Evolutionary conservation across 2,888 invertebrate genomes (phyloP).

Genomic region (Nemapogon koenigi): DNA sequence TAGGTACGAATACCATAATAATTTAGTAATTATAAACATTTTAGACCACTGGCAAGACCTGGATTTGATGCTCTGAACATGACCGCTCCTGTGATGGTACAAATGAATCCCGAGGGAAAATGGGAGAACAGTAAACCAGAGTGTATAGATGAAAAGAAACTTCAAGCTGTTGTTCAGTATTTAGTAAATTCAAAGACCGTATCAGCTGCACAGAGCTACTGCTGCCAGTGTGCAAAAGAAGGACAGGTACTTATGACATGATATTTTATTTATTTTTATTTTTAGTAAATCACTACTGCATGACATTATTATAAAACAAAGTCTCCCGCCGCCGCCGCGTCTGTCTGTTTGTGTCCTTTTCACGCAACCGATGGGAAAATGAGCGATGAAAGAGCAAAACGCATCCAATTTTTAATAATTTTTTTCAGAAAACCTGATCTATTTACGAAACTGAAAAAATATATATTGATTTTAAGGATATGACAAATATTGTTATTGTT

Average conservation of each 20-base stretch:
- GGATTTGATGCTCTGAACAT: slow-evolving; percentile 34
- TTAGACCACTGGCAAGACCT: slow-evolving; percentile 31
- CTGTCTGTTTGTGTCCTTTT: neutral
- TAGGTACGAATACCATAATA: neutral
- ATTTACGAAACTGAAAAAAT: too few relatives aligned
- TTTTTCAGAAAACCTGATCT: too few relatives aligned
- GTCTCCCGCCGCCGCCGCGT: slow-evolving; percentile 7
- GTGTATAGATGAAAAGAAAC: slow-evolving; percentile 33
- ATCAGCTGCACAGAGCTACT: slow-evolving; percentile 43
- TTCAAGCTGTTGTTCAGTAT: slow-evolving; percentile 37
- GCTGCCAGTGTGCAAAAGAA: slow-evolving; percentile 37
- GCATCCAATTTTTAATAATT: neutral
- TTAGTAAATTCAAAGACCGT: slow-evolving; percentile 35
- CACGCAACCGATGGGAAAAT: too few relatives aligned
- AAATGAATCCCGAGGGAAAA: slow-evolving; percentile 44
- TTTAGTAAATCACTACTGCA: neutral
- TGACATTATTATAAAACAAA: slow-evolving; percentile 22
- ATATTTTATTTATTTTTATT: neutral
- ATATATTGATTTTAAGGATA: too few relatives aligned
- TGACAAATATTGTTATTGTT: too few relatives aligned
- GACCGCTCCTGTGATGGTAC: slow-evolving; percentile 33
- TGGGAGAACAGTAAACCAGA: slow-evolving; percentile 39
- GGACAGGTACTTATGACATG: slow-evolving; percentile 24
- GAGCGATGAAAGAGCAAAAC: neutral
- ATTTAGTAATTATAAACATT: neutral